Evolutionary conservation across 2,113 vertebrate species (phyloP).

Genomic region (Serilophus lunatus): DNA sequence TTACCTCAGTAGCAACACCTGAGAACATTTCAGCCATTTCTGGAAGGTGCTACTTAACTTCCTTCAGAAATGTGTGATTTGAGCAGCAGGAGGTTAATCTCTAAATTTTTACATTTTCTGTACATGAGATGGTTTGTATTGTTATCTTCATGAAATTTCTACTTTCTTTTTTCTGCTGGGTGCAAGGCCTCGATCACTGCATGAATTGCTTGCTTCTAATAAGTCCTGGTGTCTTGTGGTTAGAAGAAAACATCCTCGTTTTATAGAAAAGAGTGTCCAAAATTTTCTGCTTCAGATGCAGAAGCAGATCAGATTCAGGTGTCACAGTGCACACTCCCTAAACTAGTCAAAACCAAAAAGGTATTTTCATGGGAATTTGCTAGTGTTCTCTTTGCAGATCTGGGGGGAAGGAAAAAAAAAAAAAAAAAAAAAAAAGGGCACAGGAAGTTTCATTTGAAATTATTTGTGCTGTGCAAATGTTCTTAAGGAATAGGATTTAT

Average conservation of each 20-base stretch:
- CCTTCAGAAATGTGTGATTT: neutral
- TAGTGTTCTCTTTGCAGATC: neutral
- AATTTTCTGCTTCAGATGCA: neutral
- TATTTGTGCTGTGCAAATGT: neutral
- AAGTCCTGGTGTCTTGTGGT: too few relatives aligned
- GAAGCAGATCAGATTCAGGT: neutral
- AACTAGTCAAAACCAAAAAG: neutral
- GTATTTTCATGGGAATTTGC: neutral
- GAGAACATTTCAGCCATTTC: neutral
- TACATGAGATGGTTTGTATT: too few relatives aligned
- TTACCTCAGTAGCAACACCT: neutral
- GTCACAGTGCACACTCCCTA: neutral
- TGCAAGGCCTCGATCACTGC: too few relatives aligned
- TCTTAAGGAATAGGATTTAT: neutral
- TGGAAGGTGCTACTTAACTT: neutral
- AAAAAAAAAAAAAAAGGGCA: accelerated
- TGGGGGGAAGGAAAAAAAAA: too few relatives aligned
- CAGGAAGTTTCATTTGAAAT: neutral
- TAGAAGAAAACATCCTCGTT: too few relatives aligned
- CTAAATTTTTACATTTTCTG: too few relatives aligned
- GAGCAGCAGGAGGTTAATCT: neutral
- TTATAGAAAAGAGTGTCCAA: too few relatives aligned
- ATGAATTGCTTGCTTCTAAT: too few relatives aligned
- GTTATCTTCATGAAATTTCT: too few relatives aligned
- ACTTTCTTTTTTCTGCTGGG: too few relatives aligned